Base-by-base conservation (phyloP, 2,113 vertebrate genomes). In the Perca schrenkii region DNA sequence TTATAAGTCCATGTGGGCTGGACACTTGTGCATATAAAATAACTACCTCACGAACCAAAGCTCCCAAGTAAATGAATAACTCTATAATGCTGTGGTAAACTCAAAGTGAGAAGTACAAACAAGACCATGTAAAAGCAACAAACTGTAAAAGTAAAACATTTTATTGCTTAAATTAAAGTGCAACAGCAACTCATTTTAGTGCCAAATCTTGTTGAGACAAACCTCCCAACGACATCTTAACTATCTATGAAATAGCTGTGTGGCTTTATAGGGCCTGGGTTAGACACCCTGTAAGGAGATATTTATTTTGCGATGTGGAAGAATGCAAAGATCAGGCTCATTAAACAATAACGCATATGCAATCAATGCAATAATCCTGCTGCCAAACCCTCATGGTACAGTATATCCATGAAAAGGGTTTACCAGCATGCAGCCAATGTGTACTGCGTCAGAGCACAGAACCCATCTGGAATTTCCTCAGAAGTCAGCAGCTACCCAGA, bases 391-490 rank as follows among this genome's bases (percentile, higher is more conserved):
- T 82, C 46, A 77, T 15, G 22, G 46, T 70, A 76, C 77, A 83
- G 83, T 86, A 68, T 71, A 80, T 46, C 75, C 86, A 82, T 87
- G 68, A 91, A 90, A 93, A 74, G 13, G 82, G 80, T 80, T 91
- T 91, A 88, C 54, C 86, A 83, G 72, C 68, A 74, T 50, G 58
- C 75, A 77, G 70, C 47, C 67, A 64, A 28, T 28, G 40, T 82
- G 77, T 63, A 69, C 85, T 67, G 83, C 43, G 61, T 83, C 57
- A 69, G 54, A 83, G 66, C 36, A 73, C 46, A 84, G 90, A 92
- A 79, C 36, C 86, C 73, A 82, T 85, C 61, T 72, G 83, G 81
- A 87, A 80, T 89, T 87, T 89, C 84, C 80, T 89, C 81, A 90
- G 80, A 88, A 84, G 82, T 90, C 83, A 88, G 89, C 91, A 84